Base-by-base conservation (phyloP, 2,113 vertebrate genomes). In the Indicator indicator region DNA sequence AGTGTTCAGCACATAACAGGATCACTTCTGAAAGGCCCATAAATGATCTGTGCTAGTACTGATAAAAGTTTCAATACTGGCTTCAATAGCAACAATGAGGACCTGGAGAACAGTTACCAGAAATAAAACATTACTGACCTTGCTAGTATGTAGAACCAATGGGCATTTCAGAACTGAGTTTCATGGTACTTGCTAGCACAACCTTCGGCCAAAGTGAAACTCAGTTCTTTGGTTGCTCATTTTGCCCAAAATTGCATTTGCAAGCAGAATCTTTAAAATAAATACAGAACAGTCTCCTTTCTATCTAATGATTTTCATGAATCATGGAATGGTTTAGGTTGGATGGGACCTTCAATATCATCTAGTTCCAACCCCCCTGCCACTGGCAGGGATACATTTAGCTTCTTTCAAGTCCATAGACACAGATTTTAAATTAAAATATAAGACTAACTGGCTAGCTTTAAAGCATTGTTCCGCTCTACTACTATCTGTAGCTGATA, bases 1-100 rank as follows among this genome's bases (percentile, higher is more conserved):
- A 75, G 32, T 27, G 28, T 48, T 95, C 27, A 79, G 32, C 69
- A 44, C 0, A 0, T 7, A 46, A 60, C 9, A 74, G 21, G 15
- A 92, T 59, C 0, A 0, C 6, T 24, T 20, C 36, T 50, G 16
- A 56, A 82, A 86, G 28, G 55, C 8, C 3, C 24, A 70, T 17
- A 42, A 63, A 26, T 33, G 46, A 72, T 26, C 58, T 64, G 2
- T 55, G 38, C 18, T 46, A 10, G 13, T 52, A 48, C n/a, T 74
- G 79, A 40, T 42, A n/a, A 5, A 16, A 78, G 33, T 44, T 89
- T 83, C 72, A 81, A 2, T 28, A 80, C 1, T 59, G 19, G 78
- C 21, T 89, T 69, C 23, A 38, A 9, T 42, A 20, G 27, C 44
- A 94, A 55, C 11, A 72, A 13, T 38, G 38, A 58, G 33, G 36